A percentile compares a stretch with the other conserved stretches of the same genome.
Evolutionary conservation across 2,797 vertebrate species (phyloP).

Genomic region (Eremophila alpestris): DNA sequence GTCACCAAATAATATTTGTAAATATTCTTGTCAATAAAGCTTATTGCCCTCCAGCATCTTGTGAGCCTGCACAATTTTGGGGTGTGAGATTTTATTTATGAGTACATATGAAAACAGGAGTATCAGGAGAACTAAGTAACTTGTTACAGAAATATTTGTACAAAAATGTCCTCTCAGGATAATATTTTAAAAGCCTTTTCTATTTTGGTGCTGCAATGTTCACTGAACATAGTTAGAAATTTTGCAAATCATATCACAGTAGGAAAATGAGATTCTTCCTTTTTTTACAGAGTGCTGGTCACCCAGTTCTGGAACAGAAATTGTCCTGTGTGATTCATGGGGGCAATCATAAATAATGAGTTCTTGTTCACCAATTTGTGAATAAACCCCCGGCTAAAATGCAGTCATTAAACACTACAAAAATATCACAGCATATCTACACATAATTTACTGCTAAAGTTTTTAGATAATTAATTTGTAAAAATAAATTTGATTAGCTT

Average conservation of each 20-base stretch:
- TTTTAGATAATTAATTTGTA: slow-evolving; percentile 46
- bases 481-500: slow-evolving; percentile 40
- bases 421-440: not conserved
- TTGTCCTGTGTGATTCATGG: not conserved
- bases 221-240: not conserved
- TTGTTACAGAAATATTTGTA: not conserved
- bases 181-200: not conserved
- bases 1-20: not conserved
- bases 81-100: not conserved
- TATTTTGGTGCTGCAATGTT: not conserved
- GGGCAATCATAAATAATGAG: not conserved
- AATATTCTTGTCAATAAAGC: not conserved
- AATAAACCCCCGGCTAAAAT: slow-evolving; percentile 12
- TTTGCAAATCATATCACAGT: not conserved
- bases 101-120: not conserved
- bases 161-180: not conserved
- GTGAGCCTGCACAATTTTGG: not conserved
- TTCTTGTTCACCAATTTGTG: not conserved
- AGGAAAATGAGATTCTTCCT: not conserved
- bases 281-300: not conserved
- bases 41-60: not conserved
- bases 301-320: not conserved
- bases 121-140: not conserved
- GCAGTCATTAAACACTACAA: not conserved
- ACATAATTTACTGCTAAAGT: not conserved